Evolutionary conservation across 92 coral and sea anemone species (phyloP), one percentile per base, ranked within the genome.

Genomic region (Porites lobata): DNA sequence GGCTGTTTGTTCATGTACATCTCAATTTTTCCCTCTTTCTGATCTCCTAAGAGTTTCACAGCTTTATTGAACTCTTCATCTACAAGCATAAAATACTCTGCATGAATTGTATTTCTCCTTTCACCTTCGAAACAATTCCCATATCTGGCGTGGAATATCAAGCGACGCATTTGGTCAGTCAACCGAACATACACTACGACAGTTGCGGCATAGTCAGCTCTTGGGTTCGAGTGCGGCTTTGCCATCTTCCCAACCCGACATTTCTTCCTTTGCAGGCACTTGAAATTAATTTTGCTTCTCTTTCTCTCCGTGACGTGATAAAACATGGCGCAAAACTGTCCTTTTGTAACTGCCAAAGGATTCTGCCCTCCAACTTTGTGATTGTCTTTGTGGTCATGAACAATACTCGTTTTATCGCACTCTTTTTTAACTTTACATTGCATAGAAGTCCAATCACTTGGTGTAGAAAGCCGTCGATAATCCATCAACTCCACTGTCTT

Each of bases 241-340:
- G 47, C 47, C 47, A 38, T 38, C 47, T 64, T 62, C 18, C 82
- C 82, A 11, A 78, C 82, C 2, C 82, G 82, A n/a, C 82, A 78
- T 19, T n/a, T 8, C 19, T 54, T 21, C 17, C 54, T 43, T 15
- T 78, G 17, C 7, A 78, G 54, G 62, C 82, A 78, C 38, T 78
- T 78, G 56, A 57, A 78, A 17, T 22, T 61, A 6, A 78, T 62
- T 43, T 56, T 22, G 56, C 26, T 65, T 62, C 56, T 78, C 15
- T 38, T 78, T 61, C 72, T 61, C 58, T 78, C 54, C 18, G 83
- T 12, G 17, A 78, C 83, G 57, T 78, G 71, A 22, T 62, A 78
- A 64, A 78, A 78, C 83, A 78, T 78, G 58, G 83, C 83, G 3
- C 83, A 78, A 64, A 78, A 78, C 5, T 38, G 47, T 38, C 47